Evolutionary conservation across 2,797 vertebrate genomes (phyloP), one percentile per base, ranked within the genome.

Genomic region (Enteromius unitaeniatus): DNA sequence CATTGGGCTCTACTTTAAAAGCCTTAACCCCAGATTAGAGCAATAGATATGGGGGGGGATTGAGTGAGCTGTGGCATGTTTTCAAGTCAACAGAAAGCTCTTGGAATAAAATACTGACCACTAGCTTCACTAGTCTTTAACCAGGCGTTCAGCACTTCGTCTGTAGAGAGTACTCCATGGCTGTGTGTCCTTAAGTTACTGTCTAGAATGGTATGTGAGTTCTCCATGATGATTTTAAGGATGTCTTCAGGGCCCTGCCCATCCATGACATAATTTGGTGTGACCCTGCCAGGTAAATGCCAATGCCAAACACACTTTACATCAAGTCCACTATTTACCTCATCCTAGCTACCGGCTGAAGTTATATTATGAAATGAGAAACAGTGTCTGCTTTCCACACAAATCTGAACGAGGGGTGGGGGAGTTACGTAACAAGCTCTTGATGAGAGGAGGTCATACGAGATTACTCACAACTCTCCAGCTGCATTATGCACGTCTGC

Each of bases 401-500:
- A 42, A 83, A 58, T 65, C 37, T 34, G 15, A 60, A 70, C 17
- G 28, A 84, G 65, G 76, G 65, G 26, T 78, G 74, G 64, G 73
- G 62, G 51, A 19, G 84, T 89, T 85, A 86, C 19, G 3, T 87
- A 87, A 87, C 80, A 60, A 69, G 40, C 73, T 77, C 82, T 70
- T 78, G 82, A 84, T 84, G 75, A 81, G 74, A 78, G 26, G 73
- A 81, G 75, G 81, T 75, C 64, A 87, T 80, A 58, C 13, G 45
- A 8, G 6, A 82, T 62, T 88, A 97, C 98, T 99, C 93, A 99
- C 98, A 99, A 90, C 97, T 99, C 94, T 99, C 98, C 89, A 99
- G 91, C 91, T 99, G 98, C 97, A 99, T 99, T 91, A 98, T 99
- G 87, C 98, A 99, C 3, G 97, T 99, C 93, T 99, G 98, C 42